These are phyloP conservation scores for Drosophila mayaguana DNA, from an alignment of 2,888 invertebrate genomes.

Conservation along the genomic window DNA sequence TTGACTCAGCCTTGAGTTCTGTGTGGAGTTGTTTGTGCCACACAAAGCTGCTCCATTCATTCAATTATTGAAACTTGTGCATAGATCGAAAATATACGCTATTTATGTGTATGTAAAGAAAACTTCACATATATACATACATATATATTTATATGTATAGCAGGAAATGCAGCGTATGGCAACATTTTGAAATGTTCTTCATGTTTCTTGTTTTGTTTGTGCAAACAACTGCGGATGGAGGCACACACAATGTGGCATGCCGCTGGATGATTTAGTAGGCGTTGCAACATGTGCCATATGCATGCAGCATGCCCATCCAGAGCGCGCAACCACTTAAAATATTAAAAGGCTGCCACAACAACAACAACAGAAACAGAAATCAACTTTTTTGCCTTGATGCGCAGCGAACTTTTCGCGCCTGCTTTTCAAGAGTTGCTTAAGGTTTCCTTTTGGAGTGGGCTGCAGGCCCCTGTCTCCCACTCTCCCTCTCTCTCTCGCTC, in stretches of 20 bases:
- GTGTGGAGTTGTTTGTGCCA: conserved; percentile 25
- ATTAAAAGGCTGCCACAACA: conserved; percentile 63
- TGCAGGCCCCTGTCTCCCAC: conserved; percentile 7
- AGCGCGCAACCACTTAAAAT: conserved; percentile 66
- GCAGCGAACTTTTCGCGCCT: conserved; percentile 62
- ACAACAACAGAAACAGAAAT: conserved; percentile 29
- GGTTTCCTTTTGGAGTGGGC: conserved; percentile 51
- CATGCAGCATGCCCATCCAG: conserved; percentile 73
- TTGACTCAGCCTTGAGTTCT: conserved; percentile 52
- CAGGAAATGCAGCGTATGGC: conserved; percentile 74
- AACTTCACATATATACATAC: background rate
- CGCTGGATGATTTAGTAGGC: conserved; percentile 77
- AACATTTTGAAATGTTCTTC: conserved; percentile 47
- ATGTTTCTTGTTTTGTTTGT: conserved; percentile 45
- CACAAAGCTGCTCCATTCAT: conserved; percentile 68
- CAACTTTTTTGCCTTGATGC: conserved; percentile 43
- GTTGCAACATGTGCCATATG: conserved; percentile 79
- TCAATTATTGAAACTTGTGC: conserved; percentile 57
- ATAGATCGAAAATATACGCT: conserved; percentile 52
- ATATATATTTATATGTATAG: conserved; percentile 8
- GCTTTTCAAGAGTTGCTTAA: conserved; percentile 51
- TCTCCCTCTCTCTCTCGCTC: background rate
- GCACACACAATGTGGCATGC: conserved; percentile 68
- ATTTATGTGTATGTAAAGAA: conserved; percentile 24
- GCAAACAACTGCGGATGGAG: conserved; percentile 64